Conservation (phyloP, 2,888 invertebrate species). For the Amphipoea oculea region DNA sequence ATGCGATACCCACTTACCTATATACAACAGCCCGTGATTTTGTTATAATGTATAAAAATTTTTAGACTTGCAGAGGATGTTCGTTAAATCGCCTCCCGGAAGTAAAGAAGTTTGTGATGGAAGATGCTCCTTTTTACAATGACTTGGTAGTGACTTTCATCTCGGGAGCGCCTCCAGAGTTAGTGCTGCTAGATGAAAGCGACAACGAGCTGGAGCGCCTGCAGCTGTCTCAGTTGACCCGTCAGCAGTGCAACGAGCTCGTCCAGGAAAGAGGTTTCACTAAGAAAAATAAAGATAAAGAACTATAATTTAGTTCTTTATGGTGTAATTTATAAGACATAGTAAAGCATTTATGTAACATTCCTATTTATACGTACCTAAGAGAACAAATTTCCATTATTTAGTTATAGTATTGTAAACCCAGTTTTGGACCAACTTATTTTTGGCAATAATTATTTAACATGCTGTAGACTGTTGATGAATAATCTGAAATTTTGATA, state of each 20-base stretch:
- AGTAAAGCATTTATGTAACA: slow-evolving; percentile 51
- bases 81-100: slow-evolving; percentile 92
- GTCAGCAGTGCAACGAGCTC: slow-evolving; percentile 92
- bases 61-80: slow-evolving; percentile 93
- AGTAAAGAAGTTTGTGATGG: slow-evolving; percentile 92
- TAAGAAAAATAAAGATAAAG: slow-evolving; percentile 83
- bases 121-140: slow-evolving; percentile 92
- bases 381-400: slow-evolving; percentile 40
- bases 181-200: slow-evolving; percentile 90
- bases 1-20: neutral
- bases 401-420: slow-evolving; percentile 13
- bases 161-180: slow-evolving; percentile 92
- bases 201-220: slow-evolving; percentile 92
- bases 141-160: slow-evolving; percentile 92
- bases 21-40: neutral
- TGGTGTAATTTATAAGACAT: slow-evolving; percentile 34
- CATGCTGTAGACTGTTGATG: neutral
- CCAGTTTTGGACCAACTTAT: neutral
- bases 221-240: slow-evolving; percentile 89
- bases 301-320: slow-evolving; percentile 50
- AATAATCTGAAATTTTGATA: slow-evolving; percentile 31
- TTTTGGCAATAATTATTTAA: slow-evolving; percentile 1
- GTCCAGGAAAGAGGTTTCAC: slow-evolving; percentile 91
- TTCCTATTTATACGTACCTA: slow-evolving; percentile 49
- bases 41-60: slow-evolving; percentile 39